Evolutionary conservation across 2,797 vertebrate species (phyloP).

Genomic region (Vipera ursinii): DNA sequence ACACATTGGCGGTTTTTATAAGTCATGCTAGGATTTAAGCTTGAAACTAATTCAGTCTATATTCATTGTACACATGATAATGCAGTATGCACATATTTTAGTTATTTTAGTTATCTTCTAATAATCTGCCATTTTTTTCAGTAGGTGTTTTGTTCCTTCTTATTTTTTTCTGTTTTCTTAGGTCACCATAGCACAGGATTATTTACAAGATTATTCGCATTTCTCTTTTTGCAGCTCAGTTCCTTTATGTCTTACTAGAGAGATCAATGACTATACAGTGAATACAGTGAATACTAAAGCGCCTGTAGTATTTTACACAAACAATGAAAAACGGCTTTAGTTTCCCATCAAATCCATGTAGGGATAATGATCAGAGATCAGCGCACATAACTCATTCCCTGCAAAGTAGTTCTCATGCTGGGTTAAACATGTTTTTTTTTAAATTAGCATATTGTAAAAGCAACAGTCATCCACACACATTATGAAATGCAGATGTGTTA

Average conservation of each 20-base stretch:
- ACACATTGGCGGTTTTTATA: not conserved
- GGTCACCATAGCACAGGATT: not conserved
- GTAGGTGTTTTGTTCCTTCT: not conserved
- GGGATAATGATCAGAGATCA: not conserved
- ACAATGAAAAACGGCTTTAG: not conserved
- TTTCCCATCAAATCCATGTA: conserved; percentile 16
- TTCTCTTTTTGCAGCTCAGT: not conserved
- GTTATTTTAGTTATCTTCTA: not conserved
- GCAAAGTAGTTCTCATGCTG: not conserved
- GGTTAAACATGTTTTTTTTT: not conserved
- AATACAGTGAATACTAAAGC: not conserved
- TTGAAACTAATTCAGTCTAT: not conserved
- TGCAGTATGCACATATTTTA: not conserved
- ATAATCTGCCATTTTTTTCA: not conserved
- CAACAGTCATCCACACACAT: not conserved
- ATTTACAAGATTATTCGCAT: not conserved
- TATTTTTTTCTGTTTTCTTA: not conserved
- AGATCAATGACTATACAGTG: not conserved
- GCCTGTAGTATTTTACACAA: not conserved
- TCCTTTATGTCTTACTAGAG: not conserved
- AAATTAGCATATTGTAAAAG: not conserved
- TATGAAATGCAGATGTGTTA: not conserved
- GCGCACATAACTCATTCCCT: rapidly evolving
- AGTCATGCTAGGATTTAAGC: not conserved
- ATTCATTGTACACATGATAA: not conserved